Evolutionary conservation across 2,888 invertebrate genomes (phyloP).

Genomic region (Griposia aprilina): DNA sequence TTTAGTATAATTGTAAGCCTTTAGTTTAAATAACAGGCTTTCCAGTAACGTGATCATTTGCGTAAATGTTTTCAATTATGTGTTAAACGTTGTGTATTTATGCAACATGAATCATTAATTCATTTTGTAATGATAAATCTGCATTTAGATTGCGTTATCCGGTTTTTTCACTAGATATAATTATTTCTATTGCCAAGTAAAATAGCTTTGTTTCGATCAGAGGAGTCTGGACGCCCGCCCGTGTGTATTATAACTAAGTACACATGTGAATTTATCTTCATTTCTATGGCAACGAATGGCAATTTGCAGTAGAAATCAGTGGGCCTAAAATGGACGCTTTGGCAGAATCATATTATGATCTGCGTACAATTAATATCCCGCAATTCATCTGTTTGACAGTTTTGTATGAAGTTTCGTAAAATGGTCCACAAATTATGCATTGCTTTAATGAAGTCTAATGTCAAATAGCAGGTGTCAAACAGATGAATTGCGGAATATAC

Average conservation of each 20-base stretch:
- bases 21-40: slow-evolving; percentile 20
- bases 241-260: too few species aligned
- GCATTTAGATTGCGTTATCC: background rate
- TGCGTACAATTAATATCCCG: too few species aligned
- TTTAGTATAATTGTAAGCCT: slow-evolving; percentile 13
- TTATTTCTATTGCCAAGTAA: background rate
- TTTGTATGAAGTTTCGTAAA: too few species aligned
- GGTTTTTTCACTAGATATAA: too few species aligned
- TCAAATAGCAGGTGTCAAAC: too few species aligned
- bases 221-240: background rate
- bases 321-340: too few species aligned
- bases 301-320: background rate
- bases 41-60: slow-evolving; percentile 9
- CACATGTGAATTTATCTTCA: background rate
- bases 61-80: slow-evolving; percentile 34
- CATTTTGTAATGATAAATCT: background rate
- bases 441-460: too few species aligned
- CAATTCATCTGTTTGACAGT: too few species aligned
- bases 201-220: background rate
- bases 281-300: background rate
- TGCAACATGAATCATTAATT: slow-evolving; percentile 18
- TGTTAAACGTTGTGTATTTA: slow-evolving; percentile 19
- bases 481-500: too few species aligned
- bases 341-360: too few species aligned
- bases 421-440: too few species aligned